Evolutionary conservation across 2,797 vertebrate species (phyloP).

Genomic region (Lycodopsis pacificus): DNA sequence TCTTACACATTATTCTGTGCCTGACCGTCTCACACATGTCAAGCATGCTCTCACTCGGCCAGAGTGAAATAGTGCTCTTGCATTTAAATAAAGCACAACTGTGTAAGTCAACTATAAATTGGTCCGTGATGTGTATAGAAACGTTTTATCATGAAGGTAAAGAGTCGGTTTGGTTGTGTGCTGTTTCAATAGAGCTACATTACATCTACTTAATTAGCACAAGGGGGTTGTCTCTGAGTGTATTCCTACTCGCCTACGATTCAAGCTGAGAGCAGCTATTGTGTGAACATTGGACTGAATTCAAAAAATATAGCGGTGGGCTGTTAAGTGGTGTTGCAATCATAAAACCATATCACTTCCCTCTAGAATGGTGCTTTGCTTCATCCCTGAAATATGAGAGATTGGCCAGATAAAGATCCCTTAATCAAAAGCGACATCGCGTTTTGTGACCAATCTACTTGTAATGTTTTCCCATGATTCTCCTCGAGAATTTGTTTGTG

Average conservation of each 20-base stretch:
- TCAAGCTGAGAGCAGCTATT: conserved; percentile 32
- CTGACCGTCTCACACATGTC: conserved; percentile 13
- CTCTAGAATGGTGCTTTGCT: not conserved
- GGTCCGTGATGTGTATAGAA: not conserved
- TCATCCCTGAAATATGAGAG: not conserved
- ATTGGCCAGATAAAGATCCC: conserved; percentile 4
- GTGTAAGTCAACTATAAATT: conserved; percentile 21
- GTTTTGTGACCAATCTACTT: conserved; percentile 24
- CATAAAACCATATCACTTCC: conserved; percentile 23
- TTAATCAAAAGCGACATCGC: not conserved
- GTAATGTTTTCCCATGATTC: conserved; percentile 38
- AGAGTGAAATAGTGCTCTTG: conserved; percentile 6
- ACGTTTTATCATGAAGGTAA: not conserved
- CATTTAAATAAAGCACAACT: conserved; percentile 18
- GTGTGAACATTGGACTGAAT: conserved; percentile 21
- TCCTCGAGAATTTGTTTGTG: conserved; percentile 47
- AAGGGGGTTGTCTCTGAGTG: conserved; percentile 33
- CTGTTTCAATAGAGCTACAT: conserved; percentile 38
- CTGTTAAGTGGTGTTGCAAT: conserved; percentile 35
- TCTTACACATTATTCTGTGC: conserved; percentile 13
- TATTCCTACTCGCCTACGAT: conserved; percentile 48
- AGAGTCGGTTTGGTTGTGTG: not conserved
- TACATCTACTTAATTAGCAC: conserved; percentile 39
- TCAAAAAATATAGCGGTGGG: conserved; percentile 33
- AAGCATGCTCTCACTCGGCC: conserved; percentile 12